Percentiles rank a stretch among this genome's conserved stretches.
Conservation (phyloP, 2,113 vertebrate genomes). For the Myrmecophaga tridactyla region DNA sequence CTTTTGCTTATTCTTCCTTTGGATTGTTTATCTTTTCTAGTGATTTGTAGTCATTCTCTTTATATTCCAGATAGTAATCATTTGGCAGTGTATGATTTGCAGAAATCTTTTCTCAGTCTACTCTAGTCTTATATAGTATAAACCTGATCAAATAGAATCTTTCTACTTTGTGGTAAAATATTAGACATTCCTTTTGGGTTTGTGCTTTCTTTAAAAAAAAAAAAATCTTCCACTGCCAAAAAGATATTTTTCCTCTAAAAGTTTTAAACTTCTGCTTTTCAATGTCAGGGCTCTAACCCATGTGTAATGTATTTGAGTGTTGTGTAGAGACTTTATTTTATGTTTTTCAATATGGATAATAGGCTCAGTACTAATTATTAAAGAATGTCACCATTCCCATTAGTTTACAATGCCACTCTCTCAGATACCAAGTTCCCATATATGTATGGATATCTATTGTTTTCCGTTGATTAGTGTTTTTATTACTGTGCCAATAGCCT, state of each 20-base stretch:
- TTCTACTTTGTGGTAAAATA: conserved; percentile 42
- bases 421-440: background rate
- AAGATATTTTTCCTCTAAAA: background rate
- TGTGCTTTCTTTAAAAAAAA: background rate
- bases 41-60: background rate
- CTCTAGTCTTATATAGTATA: background rate
- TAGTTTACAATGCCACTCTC: background rate
- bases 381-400: background rate
- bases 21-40: background rate
- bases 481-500: background rate
- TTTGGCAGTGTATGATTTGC: background rate
- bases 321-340: background rate
- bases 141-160: conserved; percentile 16
- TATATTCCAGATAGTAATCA: background rate
- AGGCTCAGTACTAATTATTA: background rate
- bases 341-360: background rate
- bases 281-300: background rate
- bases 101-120: background rate
- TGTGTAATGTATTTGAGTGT: background rate
- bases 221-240: background rate
- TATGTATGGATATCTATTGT: background rate
- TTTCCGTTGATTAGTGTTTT: background rate
- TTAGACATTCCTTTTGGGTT: background rate
- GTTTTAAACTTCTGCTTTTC: conserved; percentile 44
- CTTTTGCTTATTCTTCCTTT: background rate